phyloP scores from a whole-genome alignment of 2,888 invertebrate genomes.

The Drosophila meridionalis region DNA sequence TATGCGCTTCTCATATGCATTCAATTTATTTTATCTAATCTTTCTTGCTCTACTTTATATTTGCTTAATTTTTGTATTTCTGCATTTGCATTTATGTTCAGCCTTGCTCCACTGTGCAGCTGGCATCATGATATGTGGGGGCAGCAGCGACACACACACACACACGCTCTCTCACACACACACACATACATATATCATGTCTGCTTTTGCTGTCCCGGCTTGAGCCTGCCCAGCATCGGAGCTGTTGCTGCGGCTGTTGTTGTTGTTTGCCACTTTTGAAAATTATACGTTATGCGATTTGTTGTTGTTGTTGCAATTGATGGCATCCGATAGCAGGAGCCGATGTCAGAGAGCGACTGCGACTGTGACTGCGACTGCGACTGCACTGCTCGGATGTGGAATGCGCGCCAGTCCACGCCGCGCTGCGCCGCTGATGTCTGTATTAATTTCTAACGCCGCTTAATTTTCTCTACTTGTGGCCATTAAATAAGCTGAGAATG shows the following conservation, averaged over 20 bases:
- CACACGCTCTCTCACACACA: background rate
- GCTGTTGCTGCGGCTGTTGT: slow-evolving; percentile 38
- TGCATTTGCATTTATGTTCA: background rate
- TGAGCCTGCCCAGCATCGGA: slow-evolving; percentile 53
- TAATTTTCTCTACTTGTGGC: slow-evolving; percentile 70
- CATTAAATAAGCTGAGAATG: slow-evolving; percentile 61
- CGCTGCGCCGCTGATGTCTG: slow-evolving; percentile 55
- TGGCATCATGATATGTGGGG: slow-evolving; percentile 55
- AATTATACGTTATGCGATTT: slow-evolving; percentile 72
- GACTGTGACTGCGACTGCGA: slow-evolving; percentile 28
- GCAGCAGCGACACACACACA: slow-evolving; percentile 39
- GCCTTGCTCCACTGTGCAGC: slow-evolving; percentile 55
- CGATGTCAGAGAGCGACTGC: slow-evolving; percentile 29
- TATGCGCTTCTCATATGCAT: background rate
- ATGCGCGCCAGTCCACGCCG: slow-evolving; percentile 44
- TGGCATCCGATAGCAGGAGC: slow-evolving; percentile 78
- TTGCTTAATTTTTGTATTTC: background rate
- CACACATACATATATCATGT: slow-evolving; percentile 49
- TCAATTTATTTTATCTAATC: too few relatives aligned
- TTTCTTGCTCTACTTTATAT: background rate
- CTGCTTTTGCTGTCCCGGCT: slow-evolving; percentile 38
- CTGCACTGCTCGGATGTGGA: slow-evolving; percentile 37
- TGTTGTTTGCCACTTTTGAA: slow-evolving; percentile 75
- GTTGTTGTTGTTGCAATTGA: slow-evolving; percentile 66
- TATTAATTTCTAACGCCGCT: slow-evolving; percentile 79